Evolutionary conservation across 2,797 vertebrate genomes (phyloP), one percentile per base, ranked within the genome.

Genomic region (Pseudotriccus pelzelni): DNA sequence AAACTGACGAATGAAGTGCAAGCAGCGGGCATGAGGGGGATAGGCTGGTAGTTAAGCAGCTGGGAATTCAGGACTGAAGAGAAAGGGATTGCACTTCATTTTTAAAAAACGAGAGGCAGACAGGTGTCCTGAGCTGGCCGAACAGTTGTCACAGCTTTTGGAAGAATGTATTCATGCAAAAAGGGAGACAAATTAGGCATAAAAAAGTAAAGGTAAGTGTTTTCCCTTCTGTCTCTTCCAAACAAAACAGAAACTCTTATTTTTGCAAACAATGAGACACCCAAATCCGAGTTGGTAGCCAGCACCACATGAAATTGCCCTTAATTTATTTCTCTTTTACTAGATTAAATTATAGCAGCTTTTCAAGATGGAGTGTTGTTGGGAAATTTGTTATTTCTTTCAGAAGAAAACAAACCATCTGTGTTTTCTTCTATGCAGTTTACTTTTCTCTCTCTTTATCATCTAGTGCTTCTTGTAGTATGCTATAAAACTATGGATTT

Each of bases 161-260:
- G 85, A 93, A 88, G 70, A 92, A 70, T 49, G 32, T 37, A 64
- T 67, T 77, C 67, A 82, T 86, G 72, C 30, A 63, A 80, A 64
- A 90, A 77, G 52, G 34, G 83, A 84, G 77, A 80, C 46, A 81
- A 81, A 79, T 53, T 28, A 73, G 82, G 49, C 87, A 89, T 66
- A 41, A 80, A 63, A 93, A 86, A 84, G 94, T 87, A 82, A 96
- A 95, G 93, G 95, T 96, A 93, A 96, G 95, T 93, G 63, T 37
- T 93, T 47, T 74, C 16, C 50, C 7, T 23, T 85, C 55, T 2
- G 1, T 43, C 41, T 24, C 37, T 90, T 94, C 47, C 55, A 66
- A 87, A 83, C 25, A 83, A 78, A 91, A 69, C 4, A 12, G 30
- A 64, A 87, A 84, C n/a, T 83, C 84, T 77, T 44, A 46, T 70